Percentiles rank a stretch among this genome's conserved stretches.
phyloP scores from a whole-genome alignment of 2,113 vertebrate genomes.

The Camelus dromedarius region DNA sequence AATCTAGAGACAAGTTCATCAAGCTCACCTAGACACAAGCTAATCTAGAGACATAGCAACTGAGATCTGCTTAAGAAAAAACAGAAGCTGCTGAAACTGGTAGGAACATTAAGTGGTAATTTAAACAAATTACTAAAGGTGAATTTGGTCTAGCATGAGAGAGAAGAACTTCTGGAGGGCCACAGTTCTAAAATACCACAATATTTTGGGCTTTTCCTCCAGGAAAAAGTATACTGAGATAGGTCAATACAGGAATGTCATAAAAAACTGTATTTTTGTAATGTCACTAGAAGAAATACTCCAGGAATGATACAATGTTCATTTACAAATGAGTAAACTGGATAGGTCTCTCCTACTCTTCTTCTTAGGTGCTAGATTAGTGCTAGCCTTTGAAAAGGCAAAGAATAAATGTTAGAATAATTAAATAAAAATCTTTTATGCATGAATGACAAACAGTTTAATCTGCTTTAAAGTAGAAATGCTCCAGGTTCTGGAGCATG shows the following conservation, averaged over 20 bases:
- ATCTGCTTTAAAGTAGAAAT: neutral
- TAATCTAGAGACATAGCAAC: neutral
- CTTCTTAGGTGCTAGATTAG: neutral
- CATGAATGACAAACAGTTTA: neutral
- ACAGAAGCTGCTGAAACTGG: neutral
- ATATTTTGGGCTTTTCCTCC: neutral
- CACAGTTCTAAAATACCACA: neutral
- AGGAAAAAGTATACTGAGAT: neutral
- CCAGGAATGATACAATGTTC: neutral
- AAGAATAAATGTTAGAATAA: neutral
- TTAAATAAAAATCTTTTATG: neutral
- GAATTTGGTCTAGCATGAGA: neutral
- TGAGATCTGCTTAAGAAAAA: neutral
- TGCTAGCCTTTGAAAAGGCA: neutral
- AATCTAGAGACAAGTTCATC: neutral
- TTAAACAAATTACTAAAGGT: neutral
- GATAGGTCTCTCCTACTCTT: neutral
- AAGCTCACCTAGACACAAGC: neutral
- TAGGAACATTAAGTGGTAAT: neutral
- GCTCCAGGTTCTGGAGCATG: neutral
- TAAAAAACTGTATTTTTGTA: neutral
- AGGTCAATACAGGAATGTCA: neutral
- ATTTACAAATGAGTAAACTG: neutral
- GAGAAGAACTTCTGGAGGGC: neutral
- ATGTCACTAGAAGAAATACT: neutral